Evolutionary conservation across 1,140 invertebrate species (phyloP).

Genomic region (Saxidomus purpurata): DNA sequence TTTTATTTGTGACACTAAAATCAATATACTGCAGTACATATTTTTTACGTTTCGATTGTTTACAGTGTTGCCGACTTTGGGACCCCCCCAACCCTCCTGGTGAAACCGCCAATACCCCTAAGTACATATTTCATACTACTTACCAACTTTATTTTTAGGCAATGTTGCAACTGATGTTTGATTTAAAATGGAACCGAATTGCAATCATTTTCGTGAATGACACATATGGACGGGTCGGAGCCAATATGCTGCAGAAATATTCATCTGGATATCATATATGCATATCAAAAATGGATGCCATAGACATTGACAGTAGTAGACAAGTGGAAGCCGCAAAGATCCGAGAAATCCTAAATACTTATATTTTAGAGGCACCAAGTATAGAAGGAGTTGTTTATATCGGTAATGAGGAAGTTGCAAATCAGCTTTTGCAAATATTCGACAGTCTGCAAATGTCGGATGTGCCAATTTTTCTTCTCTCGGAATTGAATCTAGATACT

Average conservation of each 20-base stretch:
- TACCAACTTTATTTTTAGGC: constrained; percentile 47
- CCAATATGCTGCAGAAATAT: not conserved
- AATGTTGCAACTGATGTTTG: constrained; percentile 38
- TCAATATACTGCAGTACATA: too few species aligned
- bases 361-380: not conserved
- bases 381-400: constrained; percentile 48
- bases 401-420: not conserved
- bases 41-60: too few species aligned
- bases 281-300: not conserved
- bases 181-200: constrained; percentile 67
- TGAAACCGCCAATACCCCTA: too few species aligned
- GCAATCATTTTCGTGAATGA: constrained; percentile 64
- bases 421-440: constrained; percentile 4
- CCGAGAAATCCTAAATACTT: not conserved
- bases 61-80: too few species aligned
- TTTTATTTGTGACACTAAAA: too few species aligned
- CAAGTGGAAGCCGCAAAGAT: not conserved
- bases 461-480: constrained; percentile 38
- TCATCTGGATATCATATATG: constrained; percentile 36
- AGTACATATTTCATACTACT: too few species aligned
- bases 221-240: constrained; percentile 36
- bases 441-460: not conserved
- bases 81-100: too few species aligned
- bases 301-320: not conserved
- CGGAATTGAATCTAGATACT: constrained; percentile 31